Percentiles rank a stretch among this genome's conserved stretches.
phyloP scores from a whole-genome alignment of 2,797 vertebrate genomes.

The Hypotaenidia okinawae region DNA sequence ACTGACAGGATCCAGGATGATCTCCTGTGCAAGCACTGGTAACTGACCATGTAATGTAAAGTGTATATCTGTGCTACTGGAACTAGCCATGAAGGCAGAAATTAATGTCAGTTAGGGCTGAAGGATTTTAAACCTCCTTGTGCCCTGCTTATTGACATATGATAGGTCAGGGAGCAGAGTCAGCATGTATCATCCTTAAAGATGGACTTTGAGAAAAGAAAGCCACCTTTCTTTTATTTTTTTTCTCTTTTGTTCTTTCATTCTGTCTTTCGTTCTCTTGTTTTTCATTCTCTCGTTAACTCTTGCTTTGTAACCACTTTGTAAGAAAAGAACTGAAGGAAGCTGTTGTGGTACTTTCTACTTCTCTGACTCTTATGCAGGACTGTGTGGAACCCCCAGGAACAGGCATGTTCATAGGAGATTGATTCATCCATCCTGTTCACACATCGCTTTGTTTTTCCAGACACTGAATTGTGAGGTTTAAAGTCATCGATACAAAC shows the following conservation, averaged over 20 bases:
- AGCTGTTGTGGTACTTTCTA: background rate
- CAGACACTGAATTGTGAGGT: background rate
- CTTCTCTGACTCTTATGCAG: background rate
- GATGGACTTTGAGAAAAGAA: no score
- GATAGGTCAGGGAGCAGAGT: background rate
- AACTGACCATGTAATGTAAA: background rate
- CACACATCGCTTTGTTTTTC: background rate
- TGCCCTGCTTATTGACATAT: background rate
- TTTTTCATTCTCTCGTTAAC: no score
- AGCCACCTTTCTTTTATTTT: no score
- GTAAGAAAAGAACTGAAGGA: background rate
- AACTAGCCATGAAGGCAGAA: background rate
- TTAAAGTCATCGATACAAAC: conserved; percentile 5
- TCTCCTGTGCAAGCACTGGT: background rate
- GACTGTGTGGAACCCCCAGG: background rate
- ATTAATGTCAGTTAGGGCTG: background rate
- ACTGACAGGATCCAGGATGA: background rate
- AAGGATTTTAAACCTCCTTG: background rate
- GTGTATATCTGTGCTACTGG: background rate
- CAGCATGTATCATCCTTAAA: background rate
- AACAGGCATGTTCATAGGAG: background rate
- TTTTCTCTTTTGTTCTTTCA: no score
- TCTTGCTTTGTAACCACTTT: background rate
- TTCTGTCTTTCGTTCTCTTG: no score
- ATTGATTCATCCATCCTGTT: background rate